These are phyloP conservation scores for Pyrocephalus nanus DNA, from an alignment of 2,797 vertebrate genomes.

Conservation along the genomic window DNA sequence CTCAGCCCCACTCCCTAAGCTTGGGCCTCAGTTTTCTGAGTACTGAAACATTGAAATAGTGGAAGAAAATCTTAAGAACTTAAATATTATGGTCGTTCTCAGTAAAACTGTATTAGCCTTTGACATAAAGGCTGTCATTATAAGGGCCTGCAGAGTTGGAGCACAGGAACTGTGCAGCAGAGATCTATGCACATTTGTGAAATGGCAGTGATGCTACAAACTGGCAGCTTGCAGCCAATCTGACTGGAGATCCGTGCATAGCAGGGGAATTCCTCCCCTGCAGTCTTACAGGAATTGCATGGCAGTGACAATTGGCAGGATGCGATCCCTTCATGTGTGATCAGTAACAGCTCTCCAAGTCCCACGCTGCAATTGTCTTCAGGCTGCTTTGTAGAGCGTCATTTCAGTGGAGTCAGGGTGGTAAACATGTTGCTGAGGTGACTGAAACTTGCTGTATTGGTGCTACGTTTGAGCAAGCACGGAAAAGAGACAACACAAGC, in stretches of 20 bases:
- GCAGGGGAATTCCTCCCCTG: neutral
- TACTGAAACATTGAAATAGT: neutral
- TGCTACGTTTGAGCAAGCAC: neutral
- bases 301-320: neutral
- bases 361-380: neutral
- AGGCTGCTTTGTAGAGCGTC: neutral
- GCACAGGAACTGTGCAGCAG: neutral
- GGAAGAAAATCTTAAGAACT: neutral
- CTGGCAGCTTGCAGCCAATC: neutral
- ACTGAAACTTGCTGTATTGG: neutral
- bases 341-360: neutral
- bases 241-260: neutral
- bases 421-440: neutral
- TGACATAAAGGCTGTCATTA: neutral
- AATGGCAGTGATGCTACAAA: neutral
- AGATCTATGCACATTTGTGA: neutral
- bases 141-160: neutral
- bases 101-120: neutral
- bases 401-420: neutral
- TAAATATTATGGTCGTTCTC: neutral
- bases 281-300: neutral
- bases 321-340: neutral
- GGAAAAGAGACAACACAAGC: constrained; percentile 9
- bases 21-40: neutral
- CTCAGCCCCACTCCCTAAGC: neutral